A percentile compares a stretch with the other conserved stretches of the same genome.
phyloP scores from a whole-genome alignment of 2,888 invertebrate species.

The Steromphala cineraria region DNA sequence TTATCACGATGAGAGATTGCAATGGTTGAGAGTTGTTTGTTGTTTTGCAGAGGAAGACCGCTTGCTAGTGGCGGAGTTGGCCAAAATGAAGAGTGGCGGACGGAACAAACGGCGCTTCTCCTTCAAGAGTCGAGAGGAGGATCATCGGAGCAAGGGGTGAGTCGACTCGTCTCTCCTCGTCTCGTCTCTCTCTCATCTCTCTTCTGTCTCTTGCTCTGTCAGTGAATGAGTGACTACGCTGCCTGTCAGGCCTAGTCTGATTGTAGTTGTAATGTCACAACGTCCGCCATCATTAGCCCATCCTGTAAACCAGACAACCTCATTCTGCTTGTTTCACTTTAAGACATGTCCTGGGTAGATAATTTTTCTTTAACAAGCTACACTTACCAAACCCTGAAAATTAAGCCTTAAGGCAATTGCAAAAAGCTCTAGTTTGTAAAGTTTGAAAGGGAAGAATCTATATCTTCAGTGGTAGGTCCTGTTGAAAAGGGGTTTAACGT shows the following conservation, averaged over 20 bases:
- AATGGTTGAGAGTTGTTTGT: slow-evolving; percentile 15
- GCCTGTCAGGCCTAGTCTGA: not conserved
- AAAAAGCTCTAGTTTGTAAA: no score
- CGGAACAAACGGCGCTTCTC: slow-evolving; percentile 67
- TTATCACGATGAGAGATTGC: no score
- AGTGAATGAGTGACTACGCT: no score
- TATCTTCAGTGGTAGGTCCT: no score
- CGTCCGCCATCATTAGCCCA: not conserved
- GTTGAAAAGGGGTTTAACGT: no score
- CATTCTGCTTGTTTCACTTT: no score
- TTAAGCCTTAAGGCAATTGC: no score
- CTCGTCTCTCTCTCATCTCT: not conserved
- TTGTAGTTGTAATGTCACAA: not conserved
- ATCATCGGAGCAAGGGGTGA: slow-evolving; percentile 62
- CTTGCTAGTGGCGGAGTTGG: slow-evolving; percentile 59
- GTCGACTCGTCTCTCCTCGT: slow-evolving; percentile 19
- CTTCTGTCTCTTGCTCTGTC: no score
- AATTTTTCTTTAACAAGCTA: no score
- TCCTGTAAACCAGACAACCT: not conserved
- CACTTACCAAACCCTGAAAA: no score
- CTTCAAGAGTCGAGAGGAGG: slow-evolving; percentile 67
- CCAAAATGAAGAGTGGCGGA: slow-evolving; percentile 59
- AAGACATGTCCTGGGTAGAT: no score
- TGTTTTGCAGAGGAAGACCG: slow-evolving; percentile 65
- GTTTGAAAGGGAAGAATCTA: no score